Conservation (phyloP, 2,797 vertebrate species). For the Chelmon rostratus region DNA sequence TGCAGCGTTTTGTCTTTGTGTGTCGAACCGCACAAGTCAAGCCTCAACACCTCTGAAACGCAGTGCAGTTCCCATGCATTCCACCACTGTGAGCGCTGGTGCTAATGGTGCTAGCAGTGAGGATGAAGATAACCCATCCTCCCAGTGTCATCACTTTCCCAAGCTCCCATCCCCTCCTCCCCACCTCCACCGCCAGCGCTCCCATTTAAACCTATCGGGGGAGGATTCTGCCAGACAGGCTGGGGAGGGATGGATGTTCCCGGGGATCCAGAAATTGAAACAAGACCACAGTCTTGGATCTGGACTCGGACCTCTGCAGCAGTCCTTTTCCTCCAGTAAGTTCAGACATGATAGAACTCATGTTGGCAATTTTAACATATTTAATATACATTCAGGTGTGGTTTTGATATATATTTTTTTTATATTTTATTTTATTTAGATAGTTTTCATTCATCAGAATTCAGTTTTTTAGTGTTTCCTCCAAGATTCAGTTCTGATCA, state of each 20-base stretch:
- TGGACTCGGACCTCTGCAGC: background rate
- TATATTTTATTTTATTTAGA: background rate
- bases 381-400: background rate
- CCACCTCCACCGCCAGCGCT: slow-evolving; percentile 11
- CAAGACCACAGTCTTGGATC: slow-evolving; percentile 8
- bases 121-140: slow-evolving; percentile 56
- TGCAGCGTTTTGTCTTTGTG: slow-evolving; percentile 3
- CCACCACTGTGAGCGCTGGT: background rate
- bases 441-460: background rate
- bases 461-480: background rate
- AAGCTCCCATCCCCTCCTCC: slow-evolving; percentile 38
- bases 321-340: background rate
- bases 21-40: slow-evolving; percentile 20
- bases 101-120: slow-evolving; percentile 1
- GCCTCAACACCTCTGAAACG: slow-evolving; percentile 29
- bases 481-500: background rate
- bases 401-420: too few relatives aligned
- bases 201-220: slow-evolving; percentile 69
- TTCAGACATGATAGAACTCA: background rate
- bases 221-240: slow-evolving; percentile 72
- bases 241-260: slow-evolving; percentile 8
- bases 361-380: background rate
- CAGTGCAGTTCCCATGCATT: slow-evolving; percentile 45
- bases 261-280: slow-evolving; percentile 28
- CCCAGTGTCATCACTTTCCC: slow-evolving; percentile 50